These are phyloP conservation scores for Rhagophthalmus giganteus DNA, from an alignment of 2,888 invertebrate genomes.

Conservation along the genomic window DNA sequence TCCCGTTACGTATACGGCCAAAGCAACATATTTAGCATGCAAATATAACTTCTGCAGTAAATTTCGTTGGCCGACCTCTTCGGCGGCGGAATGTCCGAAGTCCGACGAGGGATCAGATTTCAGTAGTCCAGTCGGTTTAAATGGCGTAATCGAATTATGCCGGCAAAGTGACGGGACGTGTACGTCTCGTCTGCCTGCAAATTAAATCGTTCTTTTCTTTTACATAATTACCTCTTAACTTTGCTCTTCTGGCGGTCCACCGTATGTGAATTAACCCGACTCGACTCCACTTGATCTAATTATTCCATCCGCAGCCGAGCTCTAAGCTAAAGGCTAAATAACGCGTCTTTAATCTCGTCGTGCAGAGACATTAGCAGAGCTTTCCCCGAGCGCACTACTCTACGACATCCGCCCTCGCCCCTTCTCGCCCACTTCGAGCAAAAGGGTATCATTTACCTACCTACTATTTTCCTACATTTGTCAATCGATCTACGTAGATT, in stretches of 20 bases:
- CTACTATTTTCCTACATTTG: slow-evolving; percentile 17
- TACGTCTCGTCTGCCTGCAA: slow-evolving; percentile 45
- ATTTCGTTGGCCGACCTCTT: slow-evolving; percentile 28
- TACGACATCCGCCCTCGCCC: slow-evolving; percentile 21
- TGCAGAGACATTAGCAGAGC: slow-evolving; percentile 42
- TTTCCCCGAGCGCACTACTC: slow-evolving; percentile 30
- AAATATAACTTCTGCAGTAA: slow-evolving; percentile 26
- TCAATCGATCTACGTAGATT: slow-evolving; percentile 17
- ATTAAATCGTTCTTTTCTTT: slow-evolving; percentile 53
- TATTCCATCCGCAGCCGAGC: slow-evolving; percentile 51
- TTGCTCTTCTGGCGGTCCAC: slow-evolving; percentile 46
- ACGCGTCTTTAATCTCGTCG: slow-evolving; percentile 53
- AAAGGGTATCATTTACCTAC: slow-evolving; percentile 25
- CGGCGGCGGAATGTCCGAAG: slow-evolving; percentile 28
- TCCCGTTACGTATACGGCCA: slow-evolving; percentile 13
- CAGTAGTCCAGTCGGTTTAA: slow-evolving; percentile 32
- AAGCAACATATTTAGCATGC: slow-evolving; percentile 26
- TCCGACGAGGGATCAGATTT: slow-evolving; percentile 29
- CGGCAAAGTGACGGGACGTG: slow-evolving; percentile 34
- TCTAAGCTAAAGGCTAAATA: slow-evolving; percentile 53
- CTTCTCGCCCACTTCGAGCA: too few species aligned
- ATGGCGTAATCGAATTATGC: slow-evolving; percentile 32
- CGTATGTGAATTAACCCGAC: slow-evolving; percentile 51
- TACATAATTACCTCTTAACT: slow-evolving; percentile 52
- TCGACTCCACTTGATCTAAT: slow-evolving; percentile 53